Percentiles rank a stretch among this genome's conserved stretches.
Evolutionary conservation across 2,113 vertebrate species (phyloP).

Genomic region (Xerus inauris): DNA sequence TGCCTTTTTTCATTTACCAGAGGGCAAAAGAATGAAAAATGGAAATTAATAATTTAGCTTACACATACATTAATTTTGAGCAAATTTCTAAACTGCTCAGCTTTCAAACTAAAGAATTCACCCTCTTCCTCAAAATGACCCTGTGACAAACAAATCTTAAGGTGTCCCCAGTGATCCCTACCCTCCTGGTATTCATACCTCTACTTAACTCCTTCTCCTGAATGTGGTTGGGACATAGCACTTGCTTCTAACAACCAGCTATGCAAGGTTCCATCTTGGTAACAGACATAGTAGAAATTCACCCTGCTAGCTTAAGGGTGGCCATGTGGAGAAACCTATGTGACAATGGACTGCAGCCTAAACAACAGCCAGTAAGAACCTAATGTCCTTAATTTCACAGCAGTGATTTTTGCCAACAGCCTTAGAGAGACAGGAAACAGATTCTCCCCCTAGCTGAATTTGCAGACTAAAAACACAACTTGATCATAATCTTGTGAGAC

Average conservation of each 20-base stretch:
- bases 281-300: neutral
- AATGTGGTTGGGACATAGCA: neutral
- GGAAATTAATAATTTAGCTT: neutral
- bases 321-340: neutral
- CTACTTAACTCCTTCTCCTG: neutral
- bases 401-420: neutral
- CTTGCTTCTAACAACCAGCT: neutral
- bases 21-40: conserved; percentile 12
- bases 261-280: neutral
- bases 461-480: neutral
- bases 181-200: neutral
- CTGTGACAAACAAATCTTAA: neutral
- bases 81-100: neutral
- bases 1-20: conserved; percentile 23
- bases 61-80: neutral
- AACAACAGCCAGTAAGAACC: neutral
- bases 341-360: neutral
- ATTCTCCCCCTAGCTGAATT: neutral
- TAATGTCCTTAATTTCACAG: neutral
- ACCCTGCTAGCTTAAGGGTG: neutral
- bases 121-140: neutral
- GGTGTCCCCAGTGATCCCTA: neutral
- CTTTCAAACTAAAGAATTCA: neutral
- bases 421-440: neutral
- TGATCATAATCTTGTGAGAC: neutral